Conservation (phyloP, 1,140 invertebrate species). For the Apocrypta bakeri region DNA sequence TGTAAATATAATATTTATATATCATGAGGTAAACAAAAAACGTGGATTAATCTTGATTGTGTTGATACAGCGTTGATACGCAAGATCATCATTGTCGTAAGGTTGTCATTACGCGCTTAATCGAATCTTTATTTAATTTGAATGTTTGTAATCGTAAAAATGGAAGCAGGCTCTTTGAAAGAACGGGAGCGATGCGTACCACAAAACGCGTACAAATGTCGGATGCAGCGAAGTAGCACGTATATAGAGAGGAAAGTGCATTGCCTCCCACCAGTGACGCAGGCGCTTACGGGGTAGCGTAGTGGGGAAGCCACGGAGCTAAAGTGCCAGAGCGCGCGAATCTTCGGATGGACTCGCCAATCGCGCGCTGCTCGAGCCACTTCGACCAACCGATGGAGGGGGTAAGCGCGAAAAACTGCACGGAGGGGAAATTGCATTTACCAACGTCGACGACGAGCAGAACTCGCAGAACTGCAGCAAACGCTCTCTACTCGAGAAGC, state of each 20-base stretch:
- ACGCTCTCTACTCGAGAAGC: not conserved
- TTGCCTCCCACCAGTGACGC: conserved; percentile 59
- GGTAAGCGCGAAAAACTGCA: conserved; percentile 11
- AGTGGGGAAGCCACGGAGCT: conserved; percentile 45
- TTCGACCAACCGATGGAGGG: not conserved
- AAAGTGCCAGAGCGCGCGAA: conserved; percentile 49
- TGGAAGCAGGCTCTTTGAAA: no score
- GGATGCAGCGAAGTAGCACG: conserved; percentile 57
- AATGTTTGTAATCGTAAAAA: no score
- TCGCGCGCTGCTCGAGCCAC: not conserved
- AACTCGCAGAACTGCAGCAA: not conserved
- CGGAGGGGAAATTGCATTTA: conserved; percentile 15
- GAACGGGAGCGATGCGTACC: no score
- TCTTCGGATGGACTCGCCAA: conserved; percentile 32
- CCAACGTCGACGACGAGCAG: not conserved
- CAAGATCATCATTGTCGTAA: no score
- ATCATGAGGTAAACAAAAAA: no score
- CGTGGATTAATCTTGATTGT: no score
- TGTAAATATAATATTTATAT: no score
- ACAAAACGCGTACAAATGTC: conserved; percentile 67
- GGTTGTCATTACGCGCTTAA: no score
- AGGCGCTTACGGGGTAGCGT: conserved; percentile 28
- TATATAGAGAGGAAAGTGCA: conserved; percentile 60
- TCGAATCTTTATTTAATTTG: no score
- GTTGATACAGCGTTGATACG: no score